Evolutionary conservation across 2,888 invertebrate species (phyloP).

Genomic region (Drosophila vallismaia): DNA sequence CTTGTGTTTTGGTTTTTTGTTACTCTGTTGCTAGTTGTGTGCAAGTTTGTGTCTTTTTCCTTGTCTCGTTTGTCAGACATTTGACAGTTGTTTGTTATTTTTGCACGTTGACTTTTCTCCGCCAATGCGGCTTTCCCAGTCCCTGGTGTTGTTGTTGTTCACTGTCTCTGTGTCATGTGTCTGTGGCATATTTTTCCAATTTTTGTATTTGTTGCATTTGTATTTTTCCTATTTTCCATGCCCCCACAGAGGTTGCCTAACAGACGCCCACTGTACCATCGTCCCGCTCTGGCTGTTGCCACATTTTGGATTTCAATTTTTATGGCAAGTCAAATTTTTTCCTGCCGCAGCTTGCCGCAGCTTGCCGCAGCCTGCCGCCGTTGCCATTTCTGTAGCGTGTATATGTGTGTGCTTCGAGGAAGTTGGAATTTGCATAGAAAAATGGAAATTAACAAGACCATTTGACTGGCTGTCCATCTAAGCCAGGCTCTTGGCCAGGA

Average conservation of each 20-base stretch:
- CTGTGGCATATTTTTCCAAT: slow-evolving; percentile 64
- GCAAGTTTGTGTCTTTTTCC: slow-evolving; percentile 73
- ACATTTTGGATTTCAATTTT: slow-evolving; percentile 74
- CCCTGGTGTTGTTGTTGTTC: slow-evolving; percentile 28
- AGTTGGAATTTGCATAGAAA: slow-evolving; percentile 81
- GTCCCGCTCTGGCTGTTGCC: slow-evolving; percentile 22
- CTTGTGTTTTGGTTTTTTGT: slow-evolving; percentile 27
- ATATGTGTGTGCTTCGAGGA: slow-evolving; percentile 67
- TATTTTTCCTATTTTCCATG: slow-evolving; percentile 34
- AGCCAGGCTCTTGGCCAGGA: slow-evolving; percentile 11
- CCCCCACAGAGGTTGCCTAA: slow-evolving; percentile 67
- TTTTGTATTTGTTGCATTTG: slow-evolving; percentile 8
- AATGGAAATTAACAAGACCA: slow-evolving; percentile 81
- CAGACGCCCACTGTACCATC: slow-evolving; percentile 67
- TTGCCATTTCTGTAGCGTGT: slow-evolving; percentile 57
- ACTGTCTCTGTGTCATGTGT: slow-evolving; percentile 56
- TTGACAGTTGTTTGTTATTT: slow-evolving; percentile 80
- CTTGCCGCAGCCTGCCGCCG: slow-evolving; percentile 30
- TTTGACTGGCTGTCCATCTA: slow-evolving; percentile 69
- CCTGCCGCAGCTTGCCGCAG: slow-evolving; percentile 39
- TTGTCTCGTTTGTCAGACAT: slow-evolving; percentile 81
- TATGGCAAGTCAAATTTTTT: slow-evolving; percentile 78
- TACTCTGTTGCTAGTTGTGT: slow-evolving; percentile 37
- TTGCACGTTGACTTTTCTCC: slow-evolving; percentile 74
- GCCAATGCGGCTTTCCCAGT: slow-evolving; percentile 14